These are phyloP conservation scores for Rhadinocentrus ornatus DNA, from an alignment of 2,797 vertebrate genomes.

Conservation along the genomic window DNA sequence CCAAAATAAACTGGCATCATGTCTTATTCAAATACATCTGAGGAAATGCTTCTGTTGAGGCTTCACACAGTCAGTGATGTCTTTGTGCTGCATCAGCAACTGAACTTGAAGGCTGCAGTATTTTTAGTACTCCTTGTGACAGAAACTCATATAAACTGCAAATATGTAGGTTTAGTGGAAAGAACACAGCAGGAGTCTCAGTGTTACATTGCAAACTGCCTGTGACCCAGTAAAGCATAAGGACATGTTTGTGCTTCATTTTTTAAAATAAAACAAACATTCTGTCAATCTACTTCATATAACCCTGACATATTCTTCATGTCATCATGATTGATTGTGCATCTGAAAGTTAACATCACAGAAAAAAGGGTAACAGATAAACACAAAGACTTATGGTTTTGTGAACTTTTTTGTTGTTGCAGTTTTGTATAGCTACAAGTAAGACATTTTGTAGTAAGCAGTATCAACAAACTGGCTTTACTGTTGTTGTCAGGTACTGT, in stretches of 20 bases:
- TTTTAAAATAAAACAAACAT: constrained; percentile 29
- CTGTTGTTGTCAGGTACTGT: constrained; percentile 37
- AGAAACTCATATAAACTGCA: constrained; percentile 52
- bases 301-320: constrained; percentile 24
- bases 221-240: constrained; percentile 40
- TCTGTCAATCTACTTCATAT: constrained; percentile 31
- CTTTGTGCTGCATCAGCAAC: constrained; percentile 60
- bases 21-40: constrained; percentile 72
- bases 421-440: no score
- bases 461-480: constrained; percentile 23
- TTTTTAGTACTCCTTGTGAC: constrained; percentile 54
- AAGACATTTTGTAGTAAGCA: neutral
- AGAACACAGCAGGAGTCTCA: constrained; percentile 28
- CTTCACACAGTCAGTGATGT: constrained; percentile 48
- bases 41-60: constrained; percentile 52
- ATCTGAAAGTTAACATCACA: no score
- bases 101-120: constrained; percentile 50
- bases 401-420: no score
- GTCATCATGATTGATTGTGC: no score
- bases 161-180: constrained; percentile 42
- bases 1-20: constrained; percentile 72
- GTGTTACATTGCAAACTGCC: constrained; percentile 25
- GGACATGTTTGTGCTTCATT: constrained; percentile 33
- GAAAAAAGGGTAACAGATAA: no score
- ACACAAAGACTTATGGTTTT: no score